Evolutionary conservation across 2,888 invertebrate species (phyloP), one percentile per base, ranked within the genome.

Genomic region (Scaptodrosophila latifasciaeformis): DNA sequence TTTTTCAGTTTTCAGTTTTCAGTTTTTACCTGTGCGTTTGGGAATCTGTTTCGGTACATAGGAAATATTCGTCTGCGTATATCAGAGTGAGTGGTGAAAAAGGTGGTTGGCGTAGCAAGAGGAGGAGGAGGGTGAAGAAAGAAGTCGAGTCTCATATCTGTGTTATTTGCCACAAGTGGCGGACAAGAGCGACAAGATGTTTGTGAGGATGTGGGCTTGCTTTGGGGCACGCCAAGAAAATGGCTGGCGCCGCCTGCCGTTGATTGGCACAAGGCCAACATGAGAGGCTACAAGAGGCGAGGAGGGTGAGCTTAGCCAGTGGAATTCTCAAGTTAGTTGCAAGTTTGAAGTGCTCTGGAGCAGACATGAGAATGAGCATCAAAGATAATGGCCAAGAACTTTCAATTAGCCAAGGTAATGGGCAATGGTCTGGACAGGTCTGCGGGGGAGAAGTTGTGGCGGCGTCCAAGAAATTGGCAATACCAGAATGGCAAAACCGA

Each of bases 221-320:
- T 7, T 51, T 52, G 49, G 27, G 51, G 65, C 65, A 44, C 54
- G 60, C 51, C 59, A 46, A 30, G 44, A 24, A 24, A 7, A 24
- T 24, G 24, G 7, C 24, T 24, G 24, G 31, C 31, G 9, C n/a
- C 19, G 40, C 21, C 70, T 66, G 66, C 42, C 58, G 69, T 65
- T 72, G 81, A 72, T 72, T 72, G 72, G 78, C 81, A 78, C 72
- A 72, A 72, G 72, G 72, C 81, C 72, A 72, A 15, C 34, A 15
- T 12, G 13, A 9, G 12, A 19, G 19, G 3, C 40, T 1, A 18
- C 21, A n/a, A 37, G 44, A 39, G 31, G 54, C 34, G 54, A 53
- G 54, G 12, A 42, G 31, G 27, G 18, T 12, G 15, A 18, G 9
- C 12, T 13, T 21, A 24, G 17, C 45, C 24, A 54, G 47, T 42